Conservation (phyloP, 2,888 invertebrate genomes). For the Drosophila lutescens region DNA sequence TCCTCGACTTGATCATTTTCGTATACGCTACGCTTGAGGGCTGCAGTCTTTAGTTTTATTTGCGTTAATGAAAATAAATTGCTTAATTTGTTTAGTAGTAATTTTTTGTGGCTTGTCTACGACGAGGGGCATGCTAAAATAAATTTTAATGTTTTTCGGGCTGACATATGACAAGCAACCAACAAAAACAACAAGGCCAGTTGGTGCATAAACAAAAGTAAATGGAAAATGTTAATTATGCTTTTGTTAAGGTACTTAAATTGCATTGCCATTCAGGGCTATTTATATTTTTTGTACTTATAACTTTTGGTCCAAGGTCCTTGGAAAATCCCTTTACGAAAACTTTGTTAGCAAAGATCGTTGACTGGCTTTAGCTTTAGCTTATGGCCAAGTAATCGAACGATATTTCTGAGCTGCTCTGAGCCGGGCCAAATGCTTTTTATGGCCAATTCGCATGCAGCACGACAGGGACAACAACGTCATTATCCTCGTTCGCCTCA, state of each 20-base stretch:
- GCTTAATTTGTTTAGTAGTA: slow-evolving; percentile 69
- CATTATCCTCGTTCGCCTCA: slow-evolving; percentile 36
- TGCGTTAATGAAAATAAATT: slow-evolving; percentile 74
- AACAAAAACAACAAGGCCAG: slow-evolving; percentile 32
- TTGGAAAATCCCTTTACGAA: slow-evolving; percentile 6
- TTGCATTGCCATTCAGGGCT: slow-evolving; percentile 22
- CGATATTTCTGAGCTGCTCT: slow-evolving; percentile 58
- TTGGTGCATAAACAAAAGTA: slow-evolving; percentile 48
- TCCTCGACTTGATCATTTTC: slow-evolving; percentile 13
- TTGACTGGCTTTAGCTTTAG: slow-evolving; percentile 41
- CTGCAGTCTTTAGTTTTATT: slow-evolving; percentile 51
- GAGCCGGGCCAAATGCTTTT: slow-evolving; percentile 71
- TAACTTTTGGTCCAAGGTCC: slow-evolving; percentile 9
- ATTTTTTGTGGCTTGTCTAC: slow-evolving; percentile 32
- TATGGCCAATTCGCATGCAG: slow-evolving; percentile 83
- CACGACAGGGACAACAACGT: slow-evolving; percentile 42
- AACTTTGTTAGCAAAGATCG: slow-evolving; percentile 34
- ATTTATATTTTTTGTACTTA: not conserved
- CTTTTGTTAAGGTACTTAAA: slow-evolving; percentile 12
- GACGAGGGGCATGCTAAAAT: slow-evolving; percentile 18
- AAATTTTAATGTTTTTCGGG: slow-evolving; percentile 22
- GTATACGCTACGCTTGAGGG: slow-evolving; percentile 52
- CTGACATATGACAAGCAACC: slow-evolving; percentile 11
- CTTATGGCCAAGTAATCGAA: slow-evolving; percentile 51
- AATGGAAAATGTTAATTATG: slow-evolving; percentile 38